Percentiles rank a stretch among this genome's conserved stretches.
Conservation (phyloP, 2,113 vertebrate species). For the Vireo altiloquus region DNA sequence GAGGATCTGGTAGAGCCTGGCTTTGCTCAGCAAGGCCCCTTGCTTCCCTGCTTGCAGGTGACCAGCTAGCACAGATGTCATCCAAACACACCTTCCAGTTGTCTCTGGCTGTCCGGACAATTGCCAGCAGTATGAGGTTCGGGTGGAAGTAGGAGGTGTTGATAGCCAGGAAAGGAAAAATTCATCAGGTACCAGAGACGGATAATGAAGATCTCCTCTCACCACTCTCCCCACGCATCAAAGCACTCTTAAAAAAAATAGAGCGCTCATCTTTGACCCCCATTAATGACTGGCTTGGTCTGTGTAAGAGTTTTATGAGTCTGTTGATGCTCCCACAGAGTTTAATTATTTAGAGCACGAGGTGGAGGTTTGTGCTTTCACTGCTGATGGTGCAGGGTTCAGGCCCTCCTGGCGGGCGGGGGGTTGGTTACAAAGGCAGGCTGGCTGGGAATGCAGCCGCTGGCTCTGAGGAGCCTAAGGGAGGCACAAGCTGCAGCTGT, state of each 20-base stretch:
- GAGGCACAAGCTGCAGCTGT: background rate
- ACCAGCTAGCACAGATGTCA: background rate
- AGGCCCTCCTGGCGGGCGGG: background rate
- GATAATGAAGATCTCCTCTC: conserved; percentile 41
- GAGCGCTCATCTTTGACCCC: conserved; percentile 49
- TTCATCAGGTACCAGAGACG: background rate
- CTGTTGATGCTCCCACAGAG: conserved; percentile 53
- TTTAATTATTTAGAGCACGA: conserved; percentile 58
- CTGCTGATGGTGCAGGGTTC: conserved; percentile 10
- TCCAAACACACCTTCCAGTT: background rate
- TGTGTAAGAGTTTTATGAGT: conserved; percentile 50
- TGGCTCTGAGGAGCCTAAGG: background rate
- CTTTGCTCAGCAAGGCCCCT: background rate
- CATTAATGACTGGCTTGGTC: conserved; percentile 52
- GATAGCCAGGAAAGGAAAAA: conserved; percentile 27
- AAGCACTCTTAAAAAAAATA: conserved; percentile 37
- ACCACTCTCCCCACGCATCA: conserved; percentile 15
- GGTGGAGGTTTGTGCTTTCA: conserved; percentile 27
- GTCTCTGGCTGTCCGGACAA: background rate
- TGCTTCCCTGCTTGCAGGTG: background rate
- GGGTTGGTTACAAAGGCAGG: background rate
- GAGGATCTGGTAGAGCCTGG: background rate
- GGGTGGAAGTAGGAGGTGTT: conserved; percentile 23
- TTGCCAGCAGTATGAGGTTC: background rate
- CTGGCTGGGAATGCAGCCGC: background rate